Evolutionary conservation across 1,140 invertebrate genomes (phyloP).

Genomic region (Periplaneta americana): DNA sequence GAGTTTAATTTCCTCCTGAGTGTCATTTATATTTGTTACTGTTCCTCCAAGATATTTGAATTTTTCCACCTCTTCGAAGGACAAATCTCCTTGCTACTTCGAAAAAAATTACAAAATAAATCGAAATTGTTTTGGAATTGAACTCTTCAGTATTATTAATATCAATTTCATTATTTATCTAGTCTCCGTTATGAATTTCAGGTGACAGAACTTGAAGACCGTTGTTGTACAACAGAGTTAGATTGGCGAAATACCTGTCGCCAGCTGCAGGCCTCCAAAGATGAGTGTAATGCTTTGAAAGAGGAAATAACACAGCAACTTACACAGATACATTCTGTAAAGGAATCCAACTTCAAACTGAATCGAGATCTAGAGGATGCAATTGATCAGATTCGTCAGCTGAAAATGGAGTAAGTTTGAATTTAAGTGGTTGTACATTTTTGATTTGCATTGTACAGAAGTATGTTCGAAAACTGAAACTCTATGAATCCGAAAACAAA

Average conservation of each 20-base stretch:
- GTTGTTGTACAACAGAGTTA: slow-evolving; percentile 15
- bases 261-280: slow-evolving; percentile 35
- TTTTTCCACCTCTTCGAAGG: too few species aligned
- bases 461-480: too few species aligned
- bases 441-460: too few species aligned
- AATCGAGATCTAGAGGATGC: slow-evolving; percentile 41
- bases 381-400: slow-evolving; percentile 36
- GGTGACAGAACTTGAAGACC: slow-evolving; percentile 23
- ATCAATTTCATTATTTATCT: background rate
- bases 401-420: slow-evolving; percentile 26
- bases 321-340: slow-evolving; percentile 56
- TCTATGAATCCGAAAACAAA: too few species aligned
- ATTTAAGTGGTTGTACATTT: background rate
- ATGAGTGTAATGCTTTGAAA: slow-evolving; percentile 45
- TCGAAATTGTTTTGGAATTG: too few species aligned
- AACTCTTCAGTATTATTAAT: too few species aligned
- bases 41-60: too few species aligned
- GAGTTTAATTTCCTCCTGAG: too few species aligned
- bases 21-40: too few species aligned
- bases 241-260: slow-evolving; percentile 12
- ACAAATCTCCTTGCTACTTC: too few species aligned
- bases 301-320: slow-evolving; percentile 57
- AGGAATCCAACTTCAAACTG: slow-evolving; percentile 46
- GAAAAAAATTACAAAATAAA: too few species aligned
- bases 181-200: slow-evolving; percentile 10